Base-by-base conservation (phyloP, 1,140 invertebrate species). In the Orchesella cincta region DNA sequence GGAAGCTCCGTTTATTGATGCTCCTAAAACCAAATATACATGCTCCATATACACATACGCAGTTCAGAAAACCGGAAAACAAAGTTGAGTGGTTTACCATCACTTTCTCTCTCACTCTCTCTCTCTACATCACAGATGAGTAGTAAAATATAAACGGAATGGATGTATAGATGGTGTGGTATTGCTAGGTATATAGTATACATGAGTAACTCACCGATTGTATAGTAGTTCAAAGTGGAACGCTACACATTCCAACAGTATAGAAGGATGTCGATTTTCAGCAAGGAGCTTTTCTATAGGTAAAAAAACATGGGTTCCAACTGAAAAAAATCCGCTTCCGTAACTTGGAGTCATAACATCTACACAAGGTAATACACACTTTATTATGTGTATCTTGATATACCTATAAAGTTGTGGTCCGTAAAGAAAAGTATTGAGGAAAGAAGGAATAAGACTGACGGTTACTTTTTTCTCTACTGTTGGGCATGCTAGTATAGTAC, bases 61-160 rank as follows among this genome's bases (percentile, higher is more conserved):
- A 23, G 26, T 23, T 57, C 54, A 26, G 54, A 57, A 26, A 14
- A 57, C 14, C 23, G 54, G 54, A 57, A 57, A 26, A 57, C 54
- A 57, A 57, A 57, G 54, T 57, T 57, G 54, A 57, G 54, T 57
- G 54, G 14, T 23, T 57, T n/a, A 3, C 54, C 54, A 12, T 57
- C 39, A 46, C 20, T 12, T 20, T 12, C 20, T 20, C 8, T 8
- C 8, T 8, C 39, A 8, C 8, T 12, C 39, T 8, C 39, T 12
- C 39, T 12, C 8, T 46, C 8, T 12, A 20, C 39, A 20, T 8
- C 8, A 20, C 39, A 46, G 8, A 46, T 46, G 39, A 12, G 39
- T 46, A 20, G 39, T 46, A 46, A 46, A n/a, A n/a, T n/a, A n/a
- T n/a, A n/a, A n/a, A n/a, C n/a, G n/a, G n/a, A n/a, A n/a, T n/a